Percentiles rank a stretch among this genome's conserved stretches.
Evolutionary conservation across 2,888 invertebrate genomes (phyloP).

Genomic region (Cosmia trapezina): DNA sequence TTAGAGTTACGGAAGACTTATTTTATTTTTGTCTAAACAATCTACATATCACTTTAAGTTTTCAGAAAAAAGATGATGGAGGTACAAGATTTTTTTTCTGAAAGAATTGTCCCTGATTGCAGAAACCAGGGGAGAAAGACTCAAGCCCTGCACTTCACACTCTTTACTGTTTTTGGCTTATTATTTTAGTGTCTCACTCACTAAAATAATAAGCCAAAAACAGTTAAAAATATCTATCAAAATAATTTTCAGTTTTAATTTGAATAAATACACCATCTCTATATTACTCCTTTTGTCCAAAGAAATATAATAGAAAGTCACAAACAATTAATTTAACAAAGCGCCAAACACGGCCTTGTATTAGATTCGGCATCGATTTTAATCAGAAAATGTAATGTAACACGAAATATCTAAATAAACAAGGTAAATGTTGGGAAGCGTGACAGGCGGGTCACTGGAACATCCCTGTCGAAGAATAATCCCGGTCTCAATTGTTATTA

Average conservation of each 20-base stretch:
- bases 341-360: conserved; percentile 35
- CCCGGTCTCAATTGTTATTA: conserved; percentile 72
- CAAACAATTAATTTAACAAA: conserved; percentile 56
- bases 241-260: neutral
- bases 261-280: neutral
- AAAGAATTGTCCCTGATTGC: neutral
- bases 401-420: conserved; percentile 62
- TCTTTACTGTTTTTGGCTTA: no score
- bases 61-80: neutral
- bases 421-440: conserved; percentile 51
- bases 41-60: neutral
- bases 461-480: conserved; percentile 71
- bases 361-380: conserved; percentile 58
- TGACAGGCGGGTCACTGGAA: conserved; percentile 68
- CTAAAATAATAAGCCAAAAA: neutral
- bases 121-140: neutral
- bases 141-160: neutral
- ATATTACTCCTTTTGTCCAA: conserved; percentile 11
- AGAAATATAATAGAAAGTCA: conserved; percentile 39
- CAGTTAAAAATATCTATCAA: neutral
- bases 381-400: conserved; percentile 67
- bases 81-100: neutral
- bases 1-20: neutral
- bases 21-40: neutral
- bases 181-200: neutral